Base-by-base conservation (phyloP, 1,140 invertebrate species). In the Ostrea denselamellosa region DNA sequence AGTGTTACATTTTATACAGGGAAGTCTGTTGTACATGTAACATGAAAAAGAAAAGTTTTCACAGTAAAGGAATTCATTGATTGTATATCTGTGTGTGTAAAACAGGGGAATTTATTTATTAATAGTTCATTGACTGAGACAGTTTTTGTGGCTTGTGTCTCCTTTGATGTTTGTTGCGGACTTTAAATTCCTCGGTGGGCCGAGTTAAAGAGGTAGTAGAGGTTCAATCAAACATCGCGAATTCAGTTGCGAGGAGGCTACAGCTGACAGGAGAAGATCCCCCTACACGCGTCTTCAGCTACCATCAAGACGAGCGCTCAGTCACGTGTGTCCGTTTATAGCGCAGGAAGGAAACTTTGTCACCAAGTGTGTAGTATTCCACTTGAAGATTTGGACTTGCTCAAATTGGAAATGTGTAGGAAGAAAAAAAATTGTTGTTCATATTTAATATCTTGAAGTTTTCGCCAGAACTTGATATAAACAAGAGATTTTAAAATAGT, bases 81-180 rank as follows among this genome's bases (percentile, higher is more conserved):
- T 28, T 28, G 7, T 25, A 34, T 77, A 77, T 77, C 28, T 77
- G 25, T 77, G 25, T 22, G 19, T 77, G 28, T 34, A 28, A 22
- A 17, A 25, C 68, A 77, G 68, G 28, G 68, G 68, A 77, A 77
- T 77, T 77, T 77, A 25, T 34, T 28, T 28, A 28, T 8, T 9
- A 28, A 77, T 77, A 10, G 25, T 77, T 77, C 68, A 77, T 77
- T 77, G 68, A 77, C 68, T 77, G 22, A 77, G 68, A 77, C 8
- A 77, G 68, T 77, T 77, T 77, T 28, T 34, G 22, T 14, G 22
- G 68, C 28, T 25, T 77, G 68, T 28, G 2, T 25, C 25, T 22
- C 68, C 68, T 77, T 77, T 77, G 68, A 77, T 28, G 68, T 34
- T 14, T 12, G 9, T 22, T 77, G 2, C 8, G 25, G 68, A 77